Conservation (phyloP, 1,140 invertebrate species). For the Coelopa frigida region DNA sequence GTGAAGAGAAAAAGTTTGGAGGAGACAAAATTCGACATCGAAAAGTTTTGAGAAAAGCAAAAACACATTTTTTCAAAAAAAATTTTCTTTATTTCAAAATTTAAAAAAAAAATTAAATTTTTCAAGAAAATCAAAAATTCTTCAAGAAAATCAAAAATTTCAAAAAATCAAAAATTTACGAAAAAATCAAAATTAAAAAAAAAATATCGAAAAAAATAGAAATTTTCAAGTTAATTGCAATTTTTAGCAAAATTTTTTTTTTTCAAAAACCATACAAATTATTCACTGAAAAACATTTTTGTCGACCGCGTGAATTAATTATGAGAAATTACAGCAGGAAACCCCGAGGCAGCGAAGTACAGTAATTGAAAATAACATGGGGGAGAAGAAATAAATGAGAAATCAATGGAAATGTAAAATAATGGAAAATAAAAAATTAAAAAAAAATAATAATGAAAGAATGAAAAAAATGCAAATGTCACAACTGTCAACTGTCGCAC, state of each 20-base stretch:
- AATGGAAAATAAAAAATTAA: too few relatives aligned
- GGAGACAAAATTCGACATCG: too few relatives aligned
- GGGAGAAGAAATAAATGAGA: too few relatives aligned
- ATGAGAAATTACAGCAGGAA: neutral
- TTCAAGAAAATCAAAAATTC: slow-evolving; percentile 1
- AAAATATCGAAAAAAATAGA: neutral
- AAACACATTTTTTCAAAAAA: neutral
- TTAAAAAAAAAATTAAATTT: neutral
- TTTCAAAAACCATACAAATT: neutral
- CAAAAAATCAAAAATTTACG: slow-evolving; percentile 9
- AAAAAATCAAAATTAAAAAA: slow-evolving; percentile 2
- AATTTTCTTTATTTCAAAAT: neutral
- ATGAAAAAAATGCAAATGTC: neutral
- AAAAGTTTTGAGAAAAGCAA: too few relatives aligned
- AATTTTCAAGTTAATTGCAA: too few relatives aligned
- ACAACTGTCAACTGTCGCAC: neutral
- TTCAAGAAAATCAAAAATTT: slow-evolving; percentile 3
- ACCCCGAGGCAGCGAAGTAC: too few relatives aligned
- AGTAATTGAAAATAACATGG: too few relatives aligned
- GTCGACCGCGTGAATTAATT: too few relatives aligned
- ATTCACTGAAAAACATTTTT: too few relatives aligned
- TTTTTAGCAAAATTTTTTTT: slow-evolving; percentile 4
- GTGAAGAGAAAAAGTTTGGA: too few relatives aligned
- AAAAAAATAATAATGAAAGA: neutral
- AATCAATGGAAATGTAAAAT: too few relatives aligned